Evolutionary conservation across 1,140 invertebrate species (phyloP).

Genomic region (Aethina tumida): DNA sequence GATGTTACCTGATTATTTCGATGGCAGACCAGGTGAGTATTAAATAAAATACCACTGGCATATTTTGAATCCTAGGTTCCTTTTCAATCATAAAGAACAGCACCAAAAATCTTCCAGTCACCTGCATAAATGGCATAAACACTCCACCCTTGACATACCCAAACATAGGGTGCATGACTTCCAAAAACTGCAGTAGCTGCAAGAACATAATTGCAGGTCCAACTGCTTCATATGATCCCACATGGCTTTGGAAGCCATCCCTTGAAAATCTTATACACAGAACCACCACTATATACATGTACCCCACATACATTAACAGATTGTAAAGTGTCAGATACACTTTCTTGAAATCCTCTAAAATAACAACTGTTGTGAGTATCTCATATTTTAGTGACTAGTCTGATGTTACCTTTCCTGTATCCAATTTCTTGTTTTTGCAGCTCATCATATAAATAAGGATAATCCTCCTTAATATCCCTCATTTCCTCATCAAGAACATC

Average conservation of each 20-base stretch:
- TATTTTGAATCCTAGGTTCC: slow-evolving; percentile 76
- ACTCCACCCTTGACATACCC: slow-evolving; percentile 72
- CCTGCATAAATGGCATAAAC: slow-evolving; percentile 56
- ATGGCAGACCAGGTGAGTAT: slow-evolving; percentile 72
- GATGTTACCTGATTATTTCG: slow-evolving; percentile 65
- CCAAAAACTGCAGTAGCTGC: slow-evolving; percentile 73
- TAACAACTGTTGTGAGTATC: slow-evolving; percentile 20
- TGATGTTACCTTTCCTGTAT: slow-evolving; percentile 56
- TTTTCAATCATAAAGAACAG: slow-evolving; percentile 75
- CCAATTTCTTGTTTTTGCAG: slow-evolving; percentile 71
- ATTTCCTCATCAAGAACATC: slow-evolving; percentile 53
- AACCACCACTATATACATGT: slow-evolving; percentile 65
- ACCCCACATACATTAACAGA: slow-evolving; percentile 83
- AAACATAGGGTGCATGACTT: slow-evolving; percentile 82
- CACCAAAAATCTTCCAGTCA: slow-evolving; percentile 66
- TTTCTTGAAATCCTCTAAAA: slow-evolving; percentile 68
- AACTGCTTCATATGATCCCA: slow-evolving; percentile 62
- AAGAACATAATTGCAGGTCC: slow-evolving; percentile 73
- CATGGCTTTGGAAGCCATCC: slow-evolving; percentile 63
- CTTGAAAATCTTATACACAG: slow-evolving; percentile 64
- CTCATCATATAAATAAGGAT: slow-evolving; percentile 64
- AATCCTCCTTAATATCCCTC: slow-evolving; percentile 60
- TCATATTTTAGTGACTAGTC: not conserved
- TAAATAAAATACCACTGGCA: slow-evolving; percentile 79
- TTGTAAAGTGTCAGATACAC: slow-evolving; percentile 87